Evolutionary conservation across 30 jellyfish, hydroid and myxozoan genomes (phyloP).

Genomic region (Cassiopea xamachana): DNA sequence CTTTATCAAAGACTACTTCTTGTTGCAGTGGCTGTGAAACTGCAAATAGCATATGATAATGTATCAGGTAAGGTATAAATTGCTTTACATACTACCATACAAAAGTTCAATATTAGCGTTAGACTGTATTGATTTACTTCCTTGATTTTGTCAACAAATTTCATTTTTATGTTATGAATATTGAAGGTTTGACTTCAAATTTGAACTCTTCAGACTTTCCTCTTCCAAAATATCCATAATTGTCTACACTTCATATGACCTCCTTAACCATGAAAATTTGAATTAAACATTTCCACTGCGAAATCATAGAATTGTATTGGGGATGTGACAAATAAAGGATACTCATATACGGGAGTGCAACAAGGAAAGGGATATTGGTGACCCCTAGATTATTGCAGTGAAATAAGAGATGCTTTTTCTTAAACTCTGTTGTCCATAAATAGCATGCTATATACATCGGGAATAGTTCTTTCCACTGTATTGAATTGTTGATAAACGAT

Average conservation of each 20-base stretch:
- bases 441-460: constrained; percentile 2
- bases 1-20: background rate
- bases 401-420: too few species aligned
- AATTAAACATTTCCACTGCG: background rate
- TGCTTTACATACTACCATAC: background rate
- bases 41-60: background rate
- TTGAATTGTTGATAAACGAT: background rate
- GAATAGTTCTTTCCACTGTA: constrained; percentile 18
- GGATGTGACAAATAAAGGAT: background rate
- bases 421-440: background rate
- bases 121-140: background rate
- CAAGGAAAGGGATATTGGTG: background rate
- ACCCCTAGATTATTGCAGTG: background rate
- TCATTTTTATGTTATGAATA: background rate
- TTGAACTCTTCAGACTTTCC: background rate
- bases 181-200: background rate
- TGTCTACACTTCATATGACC: background rate
- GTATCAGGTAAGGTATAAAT: background rate
- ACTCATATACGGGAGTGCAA: background rate
- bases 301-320: background rate
- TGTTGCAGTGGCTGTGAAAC: background rate
- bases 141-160: background rate
- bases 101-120: background rate
- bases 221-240: background rate
- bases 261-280: background rate